Evolutionary conservation across 2,113 vertebrate species (phyloP), one percentile per base, ranked within the genome.

Genomic region (Phalacrocorax carbo): DNA sequence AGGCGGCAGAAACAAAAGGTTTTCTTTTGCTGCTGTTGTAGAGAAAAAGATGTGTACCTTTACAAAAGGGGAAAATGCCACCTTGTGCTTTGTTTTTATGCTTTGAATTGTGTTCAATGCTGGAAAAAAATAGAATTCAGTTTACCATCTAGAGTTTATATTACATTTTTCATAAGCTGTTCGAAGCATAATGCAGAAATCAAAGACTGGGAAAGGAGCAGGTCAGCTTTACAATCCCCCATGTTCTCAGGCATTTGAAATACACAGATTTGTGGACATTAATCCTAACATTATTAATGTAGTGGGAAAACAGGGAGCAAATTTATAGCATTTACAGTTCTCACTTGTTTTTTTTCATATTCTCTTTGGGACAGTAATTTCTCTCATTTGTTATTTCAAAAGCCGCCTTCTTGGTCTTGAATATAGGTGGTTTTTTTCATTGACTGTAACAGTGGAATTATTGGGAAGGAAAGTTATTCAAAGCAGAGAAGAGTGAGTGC

Each of bases 221-320:
- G 79, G 55, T 64, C 81, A 86, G 71, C 68, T 96, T 93, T 90
- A 66, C 62, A 76, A 60, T 42, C 72, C 27, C 36, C 8, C 51
- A 83, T 13, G 2, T 81, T 77, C 76, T 61, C 82, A 80, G 62
- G 46, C 60, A 40, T 71, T 85, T 75, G 48, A 96, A 95, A 91
- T 64, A 68, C 48, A 46, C 23, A 81, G 78, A 78, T 77, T 70
- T 94, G 64, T 68, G 87, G 64, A 88, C 64, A 65, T 95, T 90
- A 95, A 95, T 97, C 84, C 66, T 85, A 81, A 46, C n/a, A 13
- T 92, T 93, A 86, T 80, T 94, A 75, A 96, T 64, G 84, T 36
- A 70, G 36, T 73, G 60, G 90, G 89, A 90, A 93, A 95, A 71
- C 36, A 71, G 58, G 84, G 75, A 86, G 62, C 12, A 96, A 93